Percentiles rank a stretch among this genome's conserved stretches.
Conservation (phyloP, 2,113 vertebrate species). For the Lepidothrix coronata region DNA sequence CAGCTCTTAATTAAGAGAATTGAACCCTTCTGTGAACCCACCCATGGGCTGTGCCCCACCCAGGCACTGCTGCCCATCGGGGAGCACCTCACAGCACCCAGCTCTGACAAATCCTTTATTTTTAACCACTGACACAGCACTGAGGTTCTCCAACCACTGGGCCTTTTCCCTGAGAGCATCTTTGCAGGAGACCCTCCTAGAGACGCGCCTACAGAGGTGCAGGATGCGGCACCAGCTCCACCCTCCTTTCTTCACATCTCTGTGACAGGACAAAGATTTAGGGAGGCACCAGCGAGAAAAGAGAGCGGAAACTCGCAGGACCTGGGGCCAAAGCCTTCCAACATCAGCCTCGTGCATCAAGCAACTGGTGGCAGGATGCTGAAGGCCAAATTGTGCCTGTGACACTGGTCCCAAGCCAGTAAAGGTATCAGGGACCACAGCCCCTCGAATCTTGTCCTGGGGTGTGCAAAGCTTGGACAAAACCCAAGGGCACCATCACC, state of each 20-base stretch:
- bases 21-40: background rate
- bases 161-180: background rate
- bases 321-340: background rate
- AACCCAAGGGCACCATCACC: background rate
- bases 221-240: slow-evolving; percentile 54
- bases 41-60: background rate
- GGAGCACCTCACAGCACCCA: background rate
- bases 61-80: rapidly evolving
- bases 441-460: background rate
- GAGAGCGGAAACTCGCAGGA: background rate
- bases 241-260: slow-evolving; percentile 29
- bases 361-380: background rate
- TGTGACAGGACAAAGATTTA: slow-evolving; percentile 55
- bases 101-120: background rate
- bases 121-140: background rate
- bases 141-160: background rate
- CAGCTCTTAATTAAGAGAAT: background rate
- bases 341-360: background rate
- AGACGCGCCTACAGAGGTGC: background rate
- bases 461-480: background rate
- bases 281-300: background rate
- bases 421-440: background rate
- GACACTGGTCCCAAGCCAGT: background rate
- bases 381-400: background rate
- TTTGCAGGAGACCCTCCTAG: background rate